These are phyloP conservation scores for Aquila chrysaetos DNA, from an alignment of 2,797 vertebrate species.

Conservation along the genomic window DNA sequence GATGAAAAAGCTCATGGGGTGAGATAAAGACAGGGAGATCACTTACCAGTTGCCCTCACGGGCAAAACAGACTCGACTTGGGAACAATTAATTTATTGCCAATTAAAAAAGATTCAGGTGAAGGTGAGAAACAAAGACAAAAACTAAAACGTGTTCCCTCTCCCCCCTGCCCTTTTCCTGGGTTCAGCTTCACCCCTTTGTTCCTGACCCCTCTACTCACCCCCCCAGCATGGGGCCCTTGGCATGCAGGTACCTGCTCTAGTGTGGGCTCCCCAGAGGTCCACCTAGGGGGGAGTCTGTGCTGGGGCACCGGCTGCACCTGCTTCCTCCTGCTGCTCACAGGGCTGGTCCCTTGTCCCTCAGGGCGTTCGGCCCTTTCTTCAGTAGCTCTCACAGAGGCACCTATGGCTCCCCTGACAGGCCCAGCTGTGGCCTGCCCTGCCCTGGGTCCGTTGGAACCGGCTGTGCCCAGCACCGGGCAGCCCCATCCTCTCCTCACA, in stretches of 20 bases:
- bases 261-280: neutral
- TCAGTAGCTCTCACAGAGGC: neutral
- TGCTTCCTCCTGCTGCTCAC: neutral
- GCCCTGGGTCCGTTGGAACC: fast-evolving
- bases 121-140: neutral
- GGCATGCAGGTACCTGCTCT: no score
- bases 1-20: neutral
- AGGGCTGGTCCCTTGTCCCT: neutral
- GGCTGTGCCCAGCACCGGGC: neutral
- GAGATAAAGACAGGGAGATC: neutral
- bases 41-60: fast-evolving
- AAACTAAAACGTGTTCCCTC: neutral
- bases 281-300: fast-evolving
- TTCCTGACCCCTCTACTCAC: neutral
- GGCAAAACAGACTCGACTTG: neutral
- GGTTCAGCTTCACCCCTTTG: neutral
- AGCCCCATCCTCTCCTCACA: no score
- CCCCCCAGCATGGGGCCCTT: no score
- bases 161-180: neutral
- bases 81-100: neutral
- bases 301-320: no score
- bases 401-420: no score
- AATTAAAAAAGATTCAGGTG: neutral
- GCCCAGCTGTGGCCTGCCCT: no score
- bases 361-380: no score